A percentile compares a stretch with the other conserved stretches of the same genome.
phyloP scores from a whole-genome alignment of 2,888 invertebrate genomes.

The Lochmaea capreae region DNA sequence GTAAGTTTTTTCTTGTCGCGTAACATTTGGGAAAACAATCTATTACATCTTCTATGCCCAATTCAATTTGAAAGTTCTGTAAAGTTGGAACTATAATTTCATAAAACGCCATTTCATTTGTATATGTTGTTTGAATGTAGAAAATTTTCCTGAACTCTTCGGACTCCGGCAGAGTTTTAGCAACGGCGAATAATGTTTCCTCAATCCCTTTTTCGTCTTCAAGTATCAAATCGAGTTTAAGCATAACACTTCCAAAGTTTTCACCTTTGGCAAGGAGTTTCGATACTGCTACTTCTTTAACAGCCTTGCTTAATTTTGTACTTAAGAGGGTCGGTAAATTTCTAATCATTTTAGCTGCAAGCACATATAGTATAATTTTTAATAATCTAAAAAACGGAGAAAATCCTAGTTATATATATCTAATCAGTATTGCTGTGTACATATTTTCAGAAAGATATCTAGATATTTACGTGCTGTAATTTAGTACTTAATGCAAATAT shows the following conservation, averaged over 20 bases:
- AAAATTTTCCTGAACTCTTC: conserved; percentile 61
- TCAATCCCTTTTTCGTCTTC: conserved; percentile 26
- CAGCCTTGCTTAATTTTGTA: neutral
- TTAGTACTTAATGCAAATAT: too few species aligned
- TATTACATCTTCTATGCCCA: conserved; percentile 62
- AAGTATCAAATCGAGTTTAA: conserved; percentile 34
- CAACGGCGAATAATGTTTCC: conserved; percentile 36
- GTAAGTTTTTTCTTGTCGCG: conserved; percentile 66
- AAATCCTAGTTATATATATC: too few species aligned
- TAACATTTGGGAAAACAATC: conserved; percentile 68
- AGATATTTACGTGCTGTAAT: too few species aligned
- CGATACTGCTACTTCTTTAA: neutral
- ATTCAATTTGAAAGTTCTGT: conserved; percentile 65
- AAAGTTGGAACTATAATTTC: conserved; percentile 62
- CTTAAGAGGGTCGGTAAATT: neutral
- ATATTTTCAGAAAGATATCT: too few species aligned
- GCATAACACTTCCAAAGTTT: conserved; percentile 39
- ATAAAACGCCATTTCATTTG: conserved; percentile 68
- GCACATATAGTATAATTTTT: neutral
- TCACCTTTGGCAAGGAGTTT: conserved; percentile 56
- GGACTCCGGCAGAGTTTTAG: conserved; percentile 40
- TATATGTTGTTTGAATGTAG: conserved; percentile 66
- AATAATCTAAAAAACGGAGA: neutral
- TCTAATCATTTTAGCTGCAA: neutral
- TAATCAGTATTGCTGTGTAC: too few species aligned